A percentile compares a stretch with the other conserved stretches of the same genome.
Conservation (phyloP, 1,140 invertebrate genomes). For the Vanessa atalanta region DNA sequence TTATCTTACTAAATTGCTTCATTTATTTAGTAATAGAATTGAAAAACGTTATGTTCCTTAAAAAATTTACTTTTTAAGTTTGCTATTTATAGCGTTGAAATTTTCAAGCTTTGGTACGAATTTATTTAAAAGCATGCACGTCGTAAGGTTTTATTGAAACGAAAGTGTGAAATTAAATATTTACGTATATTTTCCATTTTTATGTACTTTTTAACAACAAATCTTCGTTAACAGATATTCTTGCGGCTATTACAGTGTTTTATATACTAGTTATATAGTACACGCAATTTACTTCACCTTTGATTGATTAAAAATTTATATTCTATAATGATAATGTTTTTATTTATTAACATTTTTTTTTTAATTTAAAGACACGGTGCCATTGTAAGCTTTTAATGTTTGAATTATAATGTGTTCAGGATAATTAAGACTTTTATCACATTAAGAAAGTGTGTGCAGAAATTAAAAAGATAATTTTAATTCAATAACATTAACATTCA, state of each 20-base stretch:
- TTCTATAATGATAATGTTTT: conserved; percentile 44
- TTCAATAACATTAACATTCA: conserved; percentile 50
- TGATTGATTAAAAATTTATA: conserved; percentile 43
- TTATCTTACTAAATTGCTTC: no score
- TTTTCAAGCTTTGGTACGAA: not conserved
- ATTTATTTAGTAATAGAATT: no score
- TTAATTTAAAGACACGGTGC: conserved; percentile 48
- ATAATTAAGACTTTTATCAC: conserved; percentile 61
- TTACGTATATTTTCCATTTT: conserved; percentile 77
- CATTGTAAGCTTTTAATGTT: conserved; percentile 59
- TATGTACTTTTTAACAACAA: conserved; percentile 76
- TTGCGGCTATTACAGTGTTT: conserved; percentile 58
- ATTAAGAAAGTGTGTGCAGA: conserved; percentile 53
- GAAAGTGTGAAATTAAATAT: conserved; percentile 72
- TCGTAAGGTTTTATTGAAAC: conserved; percentile 17
- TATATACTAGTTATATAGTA: conserved; percentile 51
- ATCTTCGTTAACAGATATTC: conserved; percentile 69
- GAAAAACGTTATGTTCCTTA: no score
- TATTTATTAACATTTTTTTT: conserved; percentile 39
- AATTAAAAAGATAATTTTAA: conserved; percentile 47
- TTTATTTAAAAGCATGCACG: not conserved
- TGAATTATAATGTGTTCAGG: conserved; percentile 52
- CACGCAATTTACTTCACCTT: conserved; percentile 41
- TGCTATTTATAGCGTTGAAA: not conserved
- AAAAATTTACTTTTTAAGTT: no score